phyloP scores from a whole-genome alignment of 2,113 vertebrate genomes.

The Ammodytes marinus region DNA sequence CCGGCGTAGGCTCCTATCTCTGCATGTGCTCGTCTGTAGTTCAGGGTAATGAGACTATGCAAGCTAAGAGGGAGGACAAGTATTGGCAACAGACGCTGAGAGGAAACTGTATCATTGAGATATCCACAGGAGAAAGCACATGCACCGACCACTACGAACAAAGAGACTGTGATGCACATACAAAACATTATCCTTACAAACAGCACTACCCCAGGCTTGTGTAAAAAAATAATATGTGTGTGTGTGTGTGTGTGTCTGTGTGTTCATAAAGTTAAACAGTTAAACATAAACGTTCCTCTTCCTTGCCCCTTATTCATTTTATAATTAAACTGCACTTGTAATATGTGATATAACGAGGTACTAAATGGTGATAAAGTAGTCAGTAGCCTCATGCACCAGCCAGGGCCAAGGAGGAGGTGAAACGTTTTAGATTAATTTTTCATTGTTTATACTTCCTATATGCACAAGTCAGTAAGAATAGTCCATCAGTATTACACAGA shows the following conservation, averaged over 20 bases:
- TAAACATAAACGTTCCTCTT: too few relatives aligned
- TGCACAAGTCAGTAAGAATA: too few relatives aligned
- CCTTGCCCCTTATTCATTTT: too few relatives aligned
- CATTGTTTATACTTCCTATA: not conserved
- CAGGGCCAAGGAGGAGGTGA: not conserved
- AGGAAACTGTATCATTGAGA: conserved; percentile 45
- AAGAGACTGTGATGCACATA: conserved; percentile 24
- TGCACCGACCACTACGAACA: conserved; percentile 43
- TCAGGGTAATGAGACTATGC: conserved; percentile 62
- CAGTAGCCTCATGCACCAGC: too few relatives aligned
- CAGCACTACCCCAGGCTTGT: not conserved
- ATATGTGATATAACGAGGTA: not conserved
- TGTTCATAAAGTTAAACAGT: too few relatives aligned
- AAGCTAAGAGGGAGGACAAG: conserved; percentile 39
- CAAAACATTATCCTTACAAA: conserved; percentile 8
- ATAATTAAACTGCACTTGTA: too few relatives aligned
- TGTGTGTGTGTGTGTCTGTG: too few relatives aligned
- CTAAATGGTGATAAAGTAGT: not conserved
- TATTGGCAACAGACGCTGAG: conserved; percentile 36
- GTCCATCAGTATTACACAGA: too few relatives aligned
- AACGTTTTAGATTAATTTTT: not conserved
- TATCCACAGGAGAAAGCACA: conserved; percentile 52
- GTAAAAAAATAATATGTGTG: not conserved
- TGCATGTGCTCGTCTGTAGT: conserved; percentile 44
- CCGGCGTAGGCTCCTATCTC: conserved; percentile 46